phyloP scores from a whole-genome alignment of 2,888 invertebrate genomes.

The Drosophila robusta region DNA sequence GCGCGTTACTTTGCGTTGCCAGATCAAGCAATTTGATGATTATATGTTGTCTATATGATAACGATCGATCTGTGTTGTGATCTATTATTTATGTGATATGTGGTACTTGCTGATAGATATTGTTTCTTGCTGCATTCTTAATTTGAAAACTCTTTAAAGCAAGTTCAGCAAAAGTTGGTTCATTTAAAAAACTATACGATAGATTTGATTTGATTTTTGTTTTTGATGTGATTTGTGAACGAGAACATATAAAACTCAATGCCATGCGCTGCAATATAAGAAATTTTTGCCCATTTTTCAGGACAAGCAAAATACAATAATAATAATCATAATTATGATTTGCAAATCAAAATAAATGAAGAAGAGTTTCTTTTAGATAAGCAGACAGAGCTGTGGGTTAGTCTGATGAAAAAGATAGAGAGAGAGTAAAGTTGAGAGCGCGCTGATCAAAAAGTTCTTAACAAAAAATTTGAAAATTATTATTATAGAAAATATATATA shows the following conservation, averaged over 20 bases:
- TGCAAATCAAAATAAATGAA: conserved; percentile 56
- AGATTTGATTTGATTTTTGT: conserved; percentile 28
- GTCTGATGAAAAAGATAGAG: conserved; percentile 58
- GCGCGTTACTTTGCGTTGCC: conserved; percentile 63
- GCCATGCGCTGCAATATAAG: conserved; percentile 81
- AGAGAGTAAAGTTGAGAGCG: conserved; percentile 50
- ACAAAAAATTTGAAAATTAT: conserved; percentile 45
- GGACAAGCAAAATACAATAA: conserved; percentile 59
- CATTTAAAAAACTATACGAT: conserved; percentile 52
- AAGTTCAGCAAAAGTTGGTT: conserved; percentile 56
- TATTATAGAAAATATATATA: conserved; percentile 31
- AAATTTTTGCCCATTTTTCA: conserved; percentile 52
- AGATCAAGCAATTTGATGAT: conserved; percentile 58
- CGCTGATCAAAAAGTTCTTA: conserved; percentile 61
- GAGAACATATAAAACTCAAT: conserved; percentile 75
- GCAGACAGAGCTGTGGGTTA: conserved; percentile 53
- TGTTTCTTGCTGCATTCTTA: conserved; percentile 44
- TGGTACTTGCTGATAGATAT: conserved; percentile 50
- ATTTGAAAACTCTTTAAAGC: conserved; percentile 42
- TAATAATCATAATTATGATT: conserved; percentile 61
- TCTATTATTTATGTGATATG: conserved; percentile 24
- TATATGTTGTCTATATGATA: conserved; percentile 34
- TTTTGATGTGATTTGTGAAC: conserved; percentile 49
- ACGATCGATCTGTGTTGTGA: conserved; percentile 36
- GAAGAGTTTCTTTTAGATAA: conserved; percentile 12